phyloP scores from a whole-genome alignment of 1,140 invertebrate genomes.

The Tetraneura akinire region DNA sequence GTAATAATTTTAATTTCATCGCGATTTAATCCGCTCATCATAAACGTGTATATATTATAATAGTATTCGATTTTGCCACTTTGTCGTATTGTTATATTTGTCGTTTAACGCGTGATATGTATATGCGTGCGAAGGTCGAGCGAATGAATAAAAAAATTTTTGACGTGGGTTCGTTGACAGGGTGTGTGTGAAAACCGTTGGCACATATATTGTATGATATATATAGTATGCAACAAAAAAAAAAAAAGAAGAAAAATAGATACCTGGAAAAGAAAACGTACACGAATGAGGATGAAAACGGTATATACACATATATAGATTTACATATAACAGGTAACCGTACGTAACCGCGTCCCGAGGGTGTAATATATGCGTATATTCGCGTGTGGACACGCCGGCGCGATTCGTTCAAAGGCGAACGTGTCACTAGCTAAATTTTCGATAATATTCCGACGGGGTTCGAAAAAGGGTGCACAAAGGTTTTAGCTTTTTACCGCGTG shows the following conservation, averaged over 20 bases:
- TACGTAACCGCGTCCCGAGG: neutral
- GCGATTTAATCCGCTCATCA: too few species aligned
- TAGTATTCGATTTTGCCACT: too few species aligned
- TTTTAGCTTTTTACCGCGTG: slow-evolving; percentile 43
- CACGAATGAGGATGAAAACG: neutral
- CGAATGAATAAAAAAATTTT: slow-evolving; percentile 13
- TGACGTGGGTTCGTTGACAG: neutral
- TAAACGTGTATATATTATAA: too few species aligned
- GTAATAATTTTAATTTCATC: too few species aligned
- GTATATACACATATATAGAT: neutral
- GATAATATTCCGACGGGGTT: slow-evolving; percentile 46
- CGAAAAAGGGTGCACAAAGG: slow-evolving; percentile 40
- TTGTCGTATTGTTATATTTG: too few species aligned
- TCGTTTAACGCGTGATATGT: too few species aligned
- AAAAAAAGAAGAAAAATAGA: neutral
- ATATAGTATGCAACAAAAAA: too few species aligned
- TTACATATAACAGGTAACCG: too few species aligned
- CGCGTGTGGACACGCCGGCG: slow-evolving; percentile 35
- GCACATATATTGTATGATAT: too few species aligned
- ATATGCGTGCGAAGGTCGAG: too few species aligned
- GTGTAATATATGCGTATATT: slow-evolving; percentile 31
- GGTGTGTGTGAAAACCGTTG: neutral
- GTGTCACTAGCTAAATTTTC: slow-evolving; percentile 47
- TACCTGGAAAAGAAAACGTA: neutral
- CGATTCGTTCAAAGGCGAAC: slow-evolving; percentile 39